A percentile compares a stretch with the other conserved stretches of the same genome.
Evolutionary conservation across 2,888 invertebrate genomes (phyloP).

Genomic region (Epistrophe grossulariae): DNA sequence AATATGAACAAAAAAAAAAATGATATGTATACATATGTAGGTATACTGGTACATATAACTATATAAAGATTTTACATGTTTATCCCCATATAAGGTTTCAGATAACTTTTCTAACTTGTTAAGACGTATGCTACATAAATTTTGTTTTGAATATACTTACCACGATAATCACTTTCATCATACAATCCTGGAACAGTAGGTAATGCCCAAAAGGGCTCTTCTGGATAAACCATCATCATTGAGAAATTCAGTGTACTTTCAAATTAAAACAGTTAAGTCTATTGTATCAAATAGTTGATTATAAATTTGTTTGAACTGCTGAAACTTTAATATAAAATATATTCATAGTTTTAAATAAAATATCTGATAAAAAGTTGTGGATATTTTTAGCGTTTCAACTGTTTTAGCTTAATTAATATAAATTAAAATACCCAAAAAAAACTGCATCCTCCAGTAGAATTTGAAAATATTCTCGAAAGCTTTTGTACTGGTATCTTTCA

Average conservation of each 20-base stretch:
- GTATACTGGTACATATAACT: too few species aligned
- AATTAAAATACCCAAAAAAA: too few species aligned
- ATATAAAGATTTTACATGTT: too few species aligned
- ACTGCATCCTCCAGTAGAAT: too few species aligned
- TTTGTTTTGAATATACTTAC: constrained; percentile 77
- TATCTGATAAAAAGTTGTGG: background rate
- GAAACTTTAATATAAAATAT: background rate
- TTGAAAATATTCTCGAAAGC: too few species aligned
- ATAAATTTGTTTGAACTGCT: background rate
- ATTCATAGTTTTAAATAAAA: background rate
- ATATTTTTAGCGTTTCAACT: constrained; percentile 6
- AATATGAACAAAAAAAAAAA: too few species aligned
- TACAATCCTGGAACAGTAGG: constrained; percentile 83
- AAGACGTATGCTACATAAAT: too few species aligned
- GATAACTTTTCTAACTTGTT: too few species aligned
- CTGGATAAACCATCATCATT: constrained; percentile 84
- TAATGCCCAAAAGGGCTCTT: constrained; percentile 84
- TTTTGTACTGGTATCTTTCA: too few species aligned
- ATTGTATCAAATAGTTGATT: background rate
- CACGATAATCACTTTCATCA: constrained; percentile 83
- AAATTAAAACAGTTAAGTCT: background rate
- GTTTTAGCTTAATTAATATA: too few species aligned
- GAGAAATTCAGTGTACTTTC: constrained; percentile 59
- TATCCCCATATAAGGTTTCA: too few species aligned
- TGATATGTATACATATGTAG: too few species aligned